Conservation (phyloP, 2,797 vertebrate species). For the Todus mexicanus region DNA sequence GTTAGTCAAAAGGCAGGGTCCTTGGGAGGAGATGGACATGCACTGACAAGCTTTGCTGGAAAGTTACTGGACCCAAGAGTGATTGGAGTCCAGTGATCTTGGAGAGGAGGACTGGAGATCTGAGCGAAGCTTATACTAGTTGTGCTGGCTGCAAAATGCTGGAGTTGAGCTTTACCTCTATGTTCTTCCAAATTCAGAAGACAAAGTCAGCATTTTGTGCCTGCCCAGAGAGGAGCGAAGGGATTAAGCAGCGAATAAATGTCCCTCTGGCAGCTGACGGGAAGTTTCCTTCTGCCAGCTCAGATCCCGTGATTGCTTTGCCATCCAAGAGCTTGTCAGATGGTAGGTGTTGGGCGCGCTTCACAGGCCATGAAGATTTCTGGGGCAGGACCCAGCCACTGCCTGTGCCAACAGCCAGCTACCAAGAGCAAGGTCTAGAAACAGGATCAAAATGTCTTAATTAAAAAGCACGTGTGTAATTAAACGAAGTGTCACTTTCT, state of each 20-base stretch:
- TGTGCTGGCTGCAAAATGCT: slow-evolving; percentile 1
- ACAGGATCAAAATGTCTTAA: neutral
- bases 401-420: neutral
- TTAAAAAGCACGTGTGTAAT: neutral
- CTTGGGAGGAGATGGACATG: neutral
- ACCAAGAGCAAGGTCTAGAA: neutral
- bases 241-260: slow-evolving; percentile 5
- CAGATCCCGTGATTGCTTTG: slow-evolving; percentile 3
- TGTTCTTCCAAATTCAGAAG: slow-evolving; percentile 29
- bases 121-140: neutral
- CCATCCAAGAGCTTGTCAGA: slow-evolving; percentile 35
- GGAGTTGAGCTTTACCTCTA: neutral
- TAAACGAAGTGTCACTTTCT: neutral
- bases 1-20: neutral
- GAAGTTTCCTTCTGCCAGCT: slow-evolving; percentile 22
- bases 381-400: neutral
- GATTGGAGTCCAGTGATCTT: neutral
- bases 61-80: neutral
- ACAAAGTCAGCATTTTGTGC: slow-evolving; percentile 47
- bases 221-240: neutral
- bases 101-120: neutral
- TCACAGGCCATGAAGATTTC: neutral
- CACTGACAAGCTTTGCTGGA: neutral
- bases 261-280: neutral
- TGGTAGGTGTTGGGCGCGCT: neutral